A percentile compares a stretch with the other conserved stretches of the same genome.
phyloP scores from a whole-genome alignment of 2,888 invertebrate genomes.

The Limnephilus lunatus region DNA sequence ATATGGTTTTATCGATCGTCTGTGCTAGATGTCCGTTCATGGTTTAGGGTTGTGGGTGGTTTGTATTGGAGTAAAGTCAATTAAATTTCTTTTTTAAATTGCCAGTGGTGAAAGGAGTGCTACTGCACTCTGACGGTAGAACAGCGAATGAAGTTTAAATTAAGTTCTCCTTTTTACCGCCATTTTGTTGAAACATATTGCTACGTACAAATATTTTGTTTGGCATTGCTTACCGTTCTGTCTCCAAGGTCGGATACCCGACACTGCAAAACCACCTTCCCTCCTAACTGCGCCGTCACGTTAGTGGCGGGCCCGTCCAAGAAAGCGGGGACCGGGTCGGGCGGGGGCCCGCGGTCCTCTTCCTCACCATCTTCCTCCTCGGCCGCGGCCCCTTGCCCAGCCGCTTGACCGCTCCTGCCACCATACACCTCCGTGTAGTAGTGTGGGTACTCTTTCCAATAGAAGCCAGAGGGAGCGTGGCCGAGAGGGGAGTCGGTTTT shows the following conservation, averaged over 20 bases:
- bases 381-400: slow-evolving; percentile 28
- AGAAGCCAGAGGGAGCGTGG: slow-evolving; percentile 15
- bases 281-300: slow-evolving; percentile 82
- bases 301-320: slow-evolving; percentile 81
- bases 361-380: slow-evolving; percentile 69
- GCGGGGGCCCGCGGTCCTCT: slow-evolving; percentile 77
- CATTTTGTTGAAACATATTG: too few species aligned
- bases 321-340: slow-evolving; percentile 85
- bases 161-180: too few species aligned
- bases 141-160: too few species aligned
- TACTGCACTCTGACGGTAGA: too few species aligned
- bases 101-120: too few species aligned
- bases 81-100: too few species aligned
- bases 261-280: slow-evolving; percentile 82
- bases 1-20: too few species aligned
- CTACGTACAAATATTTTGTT: too few species aligned
- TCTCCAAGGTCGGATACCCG: slow-evolving; percentile 83
- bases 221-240: slow-evolving; percentile 77
- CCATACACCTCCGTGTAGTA: slow-evolving; percentile 47
- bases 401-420: not conserved
- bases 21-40: too few species aligned
- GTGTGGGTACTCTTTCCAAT: slow-evolving; percentile 41
- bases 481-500: slow-evolving; percentile 25
- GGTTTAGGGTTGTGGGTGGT: too few species aligned
- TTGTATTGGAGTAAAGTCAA: too few species aligned